A percentile compares a stretch with the other conserved stretches of the same genome.
phyloP scores from a whole-genome alignment of 2,113 vertebrate genomes.

The Crocuta crocuta region DNA sequence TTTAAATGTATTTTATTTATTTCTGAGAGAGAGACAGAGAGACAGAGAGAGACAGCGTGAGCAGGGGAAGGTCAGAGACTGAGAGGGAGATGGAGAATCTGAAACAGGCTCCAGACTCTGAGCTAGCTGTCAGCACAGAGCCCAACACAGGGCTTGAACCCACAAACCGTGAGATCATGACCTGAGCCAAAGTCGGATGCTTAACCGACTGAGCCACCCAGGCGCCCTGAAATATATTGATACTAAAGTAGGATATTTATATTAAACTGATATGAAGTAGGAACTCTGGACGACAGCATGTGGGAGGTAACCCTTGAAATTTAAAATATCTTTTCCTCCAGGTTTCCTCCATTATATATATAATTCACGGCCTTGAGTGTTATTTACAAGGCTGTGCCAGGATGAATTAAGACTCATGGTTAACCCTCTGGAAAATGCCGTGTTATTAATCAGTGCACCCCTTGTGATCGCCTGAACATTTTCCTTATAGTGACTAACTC shows the following conservation, averaged over 20 bases:
- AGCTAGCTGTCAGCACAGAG: too few relatives aligned
- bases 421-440: background rate
- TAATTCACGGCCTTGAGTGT: background rate
- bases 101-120: too few relatives aligned
- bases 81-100: too few relatives aligned
- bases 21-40: too few relatives aligned
- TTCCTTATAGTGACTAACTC: background rate
- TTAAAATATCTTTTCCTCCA: background rate
- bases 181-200: too few relatives aligned
- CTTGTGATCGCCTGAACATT: background rate
- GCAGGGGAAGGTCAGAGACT: too few relatives aligned
- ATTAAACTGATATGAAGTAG: background rate
- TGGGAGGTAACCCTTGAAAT: background rate
- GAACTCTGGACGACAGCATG: background rate
- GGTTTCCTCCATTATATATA: background rate
- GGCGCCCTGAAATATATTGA: background rate
- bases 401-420: background rate
- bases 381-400: background rate
- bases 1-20: too few relatives aligned
- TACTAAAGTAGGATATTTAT: background rate
- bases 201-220: too few relatives aligned
- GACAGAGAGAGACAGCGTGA: too few relatives aligned
- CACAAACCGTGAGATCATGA: too few relatives aligned
- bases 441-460: background rate
- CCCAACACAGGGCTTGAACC: too few relatives aligned